These are phyloP conservation scores for Sylvia atricapilla DNA, from an alignment of 2,113 vertebrate genomes.

Conservation along the genomic window DNA sequence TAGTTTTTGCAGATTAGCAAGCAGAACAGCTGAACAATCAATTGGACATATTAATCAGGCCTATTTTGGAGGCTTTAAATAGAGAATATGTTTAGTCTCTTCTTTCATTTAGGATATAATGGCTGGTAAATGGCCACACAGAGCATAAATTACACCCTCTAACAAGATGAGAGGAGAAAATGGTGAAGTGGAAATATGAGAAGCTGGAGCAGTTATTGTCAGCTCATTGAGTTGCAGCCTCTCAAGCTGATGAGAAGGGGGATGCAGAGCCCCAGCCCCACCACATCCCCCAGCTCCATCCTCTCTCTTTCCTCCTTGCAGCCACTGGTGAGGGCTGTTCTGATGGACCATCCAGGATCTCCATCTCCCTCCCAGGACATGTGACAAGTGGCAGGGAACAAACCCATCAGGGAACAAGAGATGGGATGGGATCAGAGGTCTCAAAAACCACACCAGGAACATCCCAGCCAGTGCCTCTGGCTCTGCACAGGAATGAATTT, in stretches of 20 bases:
- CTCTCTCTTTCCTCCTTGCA: neutral
- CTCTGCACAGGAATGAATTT: neutral
- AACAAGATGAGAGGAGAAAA: slow-evolving; percentile 50
- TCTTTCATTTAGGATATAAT: slow-evolving; percentile 64
- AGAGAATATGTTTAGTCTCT: slow-evolving; percentile 57
- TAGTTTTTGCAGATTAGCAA: slow-evolving; percentile 62
- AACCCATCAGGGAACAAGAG: neutral
- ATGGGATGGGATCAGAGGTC: neutral
- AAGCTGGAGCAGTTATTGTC: neutral
- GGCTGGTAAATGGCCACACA: slow-evolving; percentile 54
- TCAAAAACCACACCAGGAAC: neutral
- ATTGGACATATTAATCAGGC: slow-evolving; percentile 68
- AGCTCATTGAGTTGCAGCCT: neutral
- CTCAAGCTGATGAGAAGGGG: neutral
- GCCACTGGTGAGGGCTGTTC: neutral
- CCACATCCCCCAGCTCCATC: fast-evolving
- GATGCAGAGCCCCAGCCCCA: neutral
- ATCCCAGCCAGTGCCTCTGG: fast-evolving
- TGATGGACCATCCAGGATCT: neutral
- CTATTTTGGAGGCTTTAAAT: slow-evolving; percentile 56
- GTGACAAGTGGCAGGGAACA: neutral
- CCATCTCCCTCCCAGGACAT: neutral
- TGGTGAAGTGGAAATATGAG: slow-evolving; percentile 4
- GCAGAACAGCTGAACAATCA: slow-evolving; percentile 64
- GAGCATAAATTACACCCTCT: slow-evolving; percentile 63